A percentile compares a stretch with the other conserved stretches of the same genome.
Evolutionary conservation across 2,888 invertebrate species (phyloP).

Genomic region (Ecliptopera silaceata): DNA sequence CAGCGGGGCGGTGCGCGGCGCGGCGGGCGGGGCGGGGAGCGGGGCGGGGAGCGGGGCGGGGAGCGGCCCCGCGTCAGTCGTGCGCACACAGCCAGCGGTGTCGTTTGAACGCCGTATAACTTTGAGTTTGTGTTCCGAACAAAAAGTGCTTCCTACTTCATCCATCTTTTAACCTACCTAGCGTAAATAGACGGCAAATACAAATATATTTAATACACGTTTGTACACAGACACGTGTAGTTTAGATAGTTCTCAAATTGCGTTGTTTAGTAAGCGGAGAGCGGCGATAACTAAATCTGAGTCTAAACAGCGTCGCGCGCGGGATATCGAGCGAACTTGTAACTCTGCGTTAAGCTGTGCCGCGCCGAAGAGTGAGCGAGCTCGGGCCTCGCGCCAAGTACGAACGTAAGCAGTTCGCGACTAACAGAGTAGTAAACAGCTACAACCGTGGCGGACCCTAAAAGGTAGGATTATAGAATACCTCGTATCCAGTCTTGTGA

Average conservation of each 20-base stretch:
- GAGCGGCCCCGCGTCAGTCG: constrained; percentile 24
- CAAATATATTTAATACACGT: background rate
- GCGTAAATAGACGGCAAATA: background rate
- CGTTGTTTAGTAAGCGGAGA: background rate
- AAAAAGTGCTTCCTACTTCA: background rate
- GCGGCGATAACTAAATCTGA: background rate
- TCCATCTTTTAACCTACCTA: background rate
- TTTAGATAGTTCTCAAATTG: background rate
- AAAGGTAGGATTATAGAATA: constrained; percentile 7
- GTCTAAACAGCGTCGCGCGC: background rate
- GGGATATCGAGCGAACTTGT: constrained; percentile 2
- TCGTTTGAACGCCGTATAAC: constrained; percentile 6
- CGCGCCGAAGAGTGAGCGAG: background rate
- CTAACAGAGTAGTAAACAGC: background rate
- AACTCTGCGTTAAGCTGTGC: background rate
- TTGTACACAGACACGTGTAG: background rate
- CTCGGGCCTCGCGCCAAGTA: background rate
- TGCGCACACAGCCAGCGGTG: constrained; percentile 17
- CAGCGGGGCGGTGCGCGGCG: constrained; percentile 14
- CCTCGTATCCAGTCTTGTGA: background rate
- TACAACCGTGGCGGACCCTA: constrained; percentile 15
- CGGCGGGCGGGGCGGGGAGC: constrained; percentile 26
- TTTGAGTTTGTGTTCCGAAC: background rate
- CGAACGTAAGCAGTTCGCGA: background rate
- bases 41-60: constrained; percentile 27